These are phyloP conservation scores for Menidia beryllina DNA, from an alignment of 2,113 vertebrate species.

Conservation along the genomic window DNA sequence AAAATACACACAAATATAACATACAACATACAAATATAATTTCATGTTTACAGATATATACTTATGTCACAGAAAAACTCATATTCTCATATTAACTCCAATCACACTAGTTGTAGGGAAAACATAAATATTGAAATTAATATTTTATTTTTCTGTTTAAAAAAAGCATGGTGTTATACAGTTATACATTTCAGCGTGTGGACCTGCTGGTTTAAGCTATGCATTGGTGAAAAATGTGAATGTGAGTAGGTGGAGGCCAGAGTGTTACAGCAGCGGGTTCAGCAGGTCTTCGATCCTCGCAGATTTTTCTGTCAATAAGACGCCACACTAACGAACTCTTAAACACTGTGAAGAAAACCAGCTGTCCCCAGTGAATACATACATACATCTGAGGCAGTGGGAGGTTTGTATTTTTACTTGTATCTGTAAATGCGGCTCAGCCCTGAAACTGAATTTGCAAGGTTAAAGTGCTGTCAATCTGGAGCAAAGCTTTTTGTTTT, in stretches of 20 bases:
- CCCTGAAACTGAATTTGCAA: conserved; percentile 11
- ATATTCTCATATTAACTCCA: no score
- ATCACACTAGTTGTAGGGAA: no score
- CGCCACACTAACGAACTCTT: conserved; percentile 45
- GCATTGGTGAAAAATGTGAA: conserved; percentile 43
- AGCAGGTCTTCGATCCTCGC: conserved; percentile 43
- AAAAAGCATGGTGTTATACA: background rate
- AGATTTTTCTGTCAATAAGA: conserved; percentile 51
- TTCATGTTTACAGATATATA: no score
- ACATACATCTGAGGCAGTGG: conserved; percentile 23
- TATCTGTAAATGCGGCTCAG: conserved; percentile 7
- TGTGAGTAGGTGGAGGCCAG: conserved; percentile 58
- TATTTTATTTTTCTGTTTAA: background rate
- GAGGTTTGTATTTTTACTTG: conserved; percentile 15
- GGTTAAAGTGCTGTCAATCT: conserved; percentile 26
- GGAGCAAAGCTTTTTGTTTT: conserved; percentile 35
- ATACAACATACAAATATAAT: no score
- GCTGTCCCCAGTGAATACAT: conserved; percentile 33
- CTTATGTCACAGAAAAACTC: no score
- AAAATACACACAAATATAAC: no score
- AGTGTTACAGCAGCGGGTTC: conserved; percentile 35
- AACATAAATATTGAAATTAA: no score
- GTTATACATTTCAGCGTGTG: conserved; percentile 2
- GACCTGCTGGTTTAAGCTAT: conserved; percentile 19
- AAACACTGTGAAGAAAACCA: conserved; percentile 40